A percentile compares a stretch with the other conserved stretches of the same genome.
Evolutionary conservation across 2,888 invertebrate genomes (phyloP).

Genomic region (Drosophila anomelani): DNA sequence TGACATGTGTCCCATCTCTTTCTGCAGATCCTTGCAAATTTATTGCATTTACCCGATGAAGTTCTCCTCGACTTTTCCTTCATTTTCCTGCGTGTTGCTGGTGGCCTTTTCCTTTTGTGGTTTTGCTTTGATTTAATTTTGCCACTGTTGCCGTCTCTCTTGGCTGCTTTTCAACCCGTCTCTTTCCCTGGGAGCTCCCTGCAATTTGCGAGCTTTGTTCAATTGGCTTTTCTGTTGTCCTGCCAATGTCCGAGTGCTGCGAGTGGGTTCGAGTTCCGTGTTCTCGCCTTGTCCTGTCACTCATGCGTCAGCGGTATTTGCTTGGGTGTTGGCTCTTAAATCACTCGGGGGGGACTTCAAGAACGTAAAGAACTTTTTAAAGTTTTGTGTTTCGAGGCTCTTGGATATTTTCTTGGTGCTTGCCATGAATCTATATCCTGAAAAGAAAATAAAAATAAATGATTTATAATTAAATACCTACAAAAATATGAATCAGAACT

Average conservation of each 20-base stretch:
- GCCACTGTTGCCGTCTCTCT: slow-evolving; percentile 31
- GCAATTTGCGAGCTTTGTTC: slow-evolving; percentile 51
- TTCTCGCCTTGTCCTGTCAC: slow-evolving; percentile 47
- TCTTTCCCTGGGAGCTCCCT: background rate
- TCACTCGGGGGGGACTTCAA: background rate
- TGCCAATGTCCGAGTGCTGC: slow-evolving; percentile 25
- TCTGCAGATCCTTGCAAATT: slow-evolving; percentile 35
- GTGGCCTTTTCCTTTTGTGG: slow-evolving; percentile 52
- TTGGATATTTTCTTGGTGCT: background rate
- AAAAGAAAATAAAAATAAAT: background rate
- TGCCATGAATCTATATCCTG: background rate
- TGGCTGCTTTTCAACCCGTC: slow-evolving; percentile 24
- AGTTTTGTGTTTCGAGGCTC: background rate
- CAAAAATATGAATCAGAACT: background rate
- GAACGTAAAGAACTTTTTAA: slow-evolving; percentile 29
- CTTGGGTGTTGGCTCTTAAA: slow-evolving; percentile 35
- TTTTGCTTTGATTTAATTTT: slow-evolving; percentile 77
- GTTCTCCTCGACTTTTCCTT: slow-evolving; percentile 24
- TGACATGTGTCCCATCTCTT: slow-evolving; percentile 3
- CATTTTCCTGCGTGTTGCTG: slow-evolving; percentile 4
- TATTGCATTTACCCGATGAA: slow-evolving; percentile 36
- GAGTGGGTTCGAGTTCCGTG: slow-evolving; percentile 5
- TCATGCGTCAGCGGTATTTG: slow-evolving; percentile 51
- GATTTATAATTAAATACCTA: background rate
- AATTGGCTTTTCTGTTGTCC: slow-evolving; percentile 50